phyloP scores from a whole-genome alignment of 2,113 vertebrate genomes.

The Ochotona curzoniae region DNA sequence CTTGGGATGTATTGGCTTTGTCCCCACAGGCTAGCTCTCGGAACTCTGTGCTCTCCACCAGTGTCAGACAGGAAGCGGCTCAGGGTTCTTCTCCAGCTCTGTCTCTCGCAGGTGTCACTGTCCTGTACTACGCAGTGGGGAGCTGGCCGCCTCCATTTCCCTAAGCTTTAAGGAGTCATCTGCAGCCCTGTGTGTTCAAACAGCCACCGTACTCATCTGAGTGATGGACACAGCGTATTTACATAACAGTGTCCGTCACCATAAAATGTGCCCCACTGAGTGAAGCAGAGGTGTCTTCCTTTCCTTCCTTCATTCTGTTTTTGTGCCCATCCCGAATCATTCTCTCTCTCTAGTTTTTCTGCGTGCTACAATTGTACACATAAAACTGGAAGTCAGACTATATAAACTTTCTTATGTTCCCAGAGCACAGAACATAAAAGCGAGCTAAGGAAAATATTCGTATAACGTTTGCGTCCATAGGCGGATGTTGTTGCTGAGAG shows the following conservation, averaged over 20 bases:
- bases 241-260: not conserved
- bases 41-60: not conserved
- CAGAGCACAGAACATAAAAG: not conserved
- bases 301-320: not conserved
- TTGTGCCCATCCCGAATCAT: not conserved
- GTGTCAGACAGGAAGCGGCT: not conserved
- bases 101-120: not conserved
- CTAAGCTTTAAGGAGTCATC: not conserved
- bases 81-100: not conserved
- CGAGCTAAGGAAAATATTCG: not conserved
- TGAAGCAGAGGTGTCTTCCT: not conserved
- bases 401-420: not conserved
- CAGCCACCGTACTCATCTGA: not conserved
- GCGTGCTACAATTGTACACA: not conserved
- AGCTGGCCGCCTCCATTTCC: fast-evolving
- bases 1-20: not conserved
- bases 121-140: not conserved
- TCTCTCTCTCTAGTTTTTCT: not conserved
- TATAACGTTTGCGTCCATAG: too few relatives aligned
- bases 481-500: not conserved
- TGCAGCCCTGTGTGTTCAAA: fast-evolving
- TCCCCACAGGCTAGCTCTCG: not conserved
- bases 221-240: not conserved
- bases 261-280: not conserved
- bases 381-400: not conserved